phyloP scores from a whole-genome alignment of 1,140 invertebrate genomes.

The Drosophila pseudoobscura region DNA sequence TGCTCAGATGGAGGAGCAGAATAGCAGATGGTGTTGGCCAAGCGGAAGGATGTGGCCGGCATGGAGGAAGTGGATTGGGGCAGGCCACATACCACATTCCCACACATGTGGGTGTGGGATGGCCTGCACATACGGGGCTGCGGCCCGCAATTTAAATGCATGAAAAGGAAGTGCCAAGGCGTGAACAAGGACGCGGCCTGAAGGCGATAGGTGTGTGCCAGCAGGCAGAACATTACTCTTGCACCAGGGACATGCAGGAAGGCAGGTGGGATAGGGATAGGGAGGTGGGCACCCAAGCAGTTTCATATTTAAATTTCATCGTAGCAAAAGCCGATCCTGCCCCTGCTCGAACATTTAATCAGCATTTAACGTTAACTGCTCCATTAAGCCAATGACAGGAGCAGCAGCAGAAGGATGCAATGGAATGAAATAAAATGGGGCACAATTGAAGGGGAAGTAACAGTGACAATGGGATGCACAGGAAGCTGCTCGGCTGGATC shows the following conservation, averaged over 20 bases:
- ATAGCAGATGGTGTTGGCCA: no score
- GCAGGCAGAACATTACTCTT: conserved; percentile 7
- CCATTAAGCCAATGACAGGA: conserved; percentile 29
- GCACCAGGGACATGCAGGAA: not conserved
- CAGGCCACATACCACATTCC: conserved; percentile 1
- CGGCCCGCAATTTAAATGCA: conserved; percentile 63
- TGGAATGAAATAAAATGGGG: not conserved
- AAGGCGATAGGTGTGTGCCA: conserved; percentile 9
- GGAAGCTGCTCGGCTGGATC: no score
- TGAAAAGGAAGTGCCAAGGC: conserved; percentile 59
- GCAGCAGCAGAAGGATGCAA: not conserved
- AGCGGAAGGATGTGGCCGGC: no score
- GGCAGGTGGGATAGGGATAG: not conserved
- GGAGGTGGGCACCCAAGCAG: conserved; percentile 12
- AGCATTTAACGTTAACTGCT: conserved; percentile 40
- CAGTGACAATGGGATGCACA: no score
- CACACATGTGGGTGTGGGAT: conserved; percentile 11
- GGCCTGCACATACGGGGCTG: conserved; percentile 44
- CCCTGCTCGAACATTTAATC: conserved; percentile 37
- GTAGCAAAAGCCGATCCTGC: conserved; percentile 1
- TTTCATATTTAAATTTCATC: conserved; percentile 40
- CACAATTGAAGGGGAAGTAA: conserved; percentile 6
- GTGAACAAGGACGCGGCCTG: conserved; percentile 11
- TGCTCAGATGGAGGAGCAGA: no score
- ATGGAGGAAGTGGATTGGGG: no score